Conservation (phyloP, 2,113 vertebrate genomes). For the Xenopus laevis region DNA sequence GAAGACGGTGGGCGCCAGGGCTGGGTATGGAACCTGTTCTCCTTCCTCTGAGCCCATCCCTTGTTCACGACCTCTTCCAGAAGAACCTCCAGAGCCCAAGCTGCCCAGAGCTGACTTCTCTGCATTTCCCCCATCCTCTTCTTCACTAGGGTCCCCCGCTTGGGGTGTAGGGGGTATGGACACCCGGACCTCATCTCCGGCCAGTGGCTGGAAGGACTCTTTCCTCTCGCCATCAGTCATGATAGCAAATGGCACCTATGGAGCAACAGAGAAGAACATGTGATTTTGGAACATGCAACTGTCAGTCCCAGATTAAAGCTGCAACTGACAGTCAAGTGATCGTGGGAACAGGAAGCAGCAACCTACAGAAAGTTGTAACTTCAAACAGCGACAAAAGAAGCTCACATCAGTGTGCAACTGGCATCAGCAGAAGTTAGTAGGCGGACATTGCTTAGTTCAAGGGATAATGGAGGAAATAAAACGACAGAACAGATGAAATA, state of each 20-base stretch:
- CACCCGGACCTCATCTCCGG: conserved; percentile 76
- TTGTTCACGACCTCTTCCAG: conserved; percentile 68
- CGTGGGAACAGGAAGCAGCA: no score
- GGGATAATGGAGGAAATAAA: no score
- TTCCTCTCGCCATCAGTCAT: conserved; percentile 93
- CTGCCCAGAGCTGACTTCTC: conserved; percentile 57
- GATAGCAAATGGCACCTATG: conserved; percentile 83
- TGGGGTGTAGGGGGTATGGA: conserved; percentile 62
- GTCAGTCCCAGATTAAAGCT: no score
- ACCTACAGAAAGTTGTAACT: no score
- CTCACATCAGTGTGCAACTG: no score
- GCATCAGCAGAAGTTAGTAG: no score
- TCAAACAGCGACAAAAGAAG: no score
- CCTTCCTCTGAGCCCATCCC: conserved; percentile 76
- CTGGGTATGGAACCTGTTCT: conserved; percentile 83
- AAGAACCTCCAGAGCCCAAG: conserved; percentile 60
- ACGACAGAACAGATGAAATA: no score
- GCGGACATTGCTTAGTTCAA: no score
- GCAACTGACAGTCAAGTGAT: no score
- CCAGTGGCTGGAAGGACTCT: conserved; percentile 72
- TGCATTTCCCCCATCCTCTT: conserved; percentile 57
- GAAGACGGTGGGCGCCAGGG: conserved; percentile 87
- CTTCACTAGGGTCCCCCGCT: conserved; percentile 53
- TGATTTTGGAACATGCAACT: no score
- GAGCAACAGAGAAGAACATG: background rate